Percentiles rank a stretch among this genome's conserved stretches.
These are phyloP conservation scores for Columba janthina DNA, from an alignment of 2,113 vertebrate species.

Conservation along the genomic window DNA sequence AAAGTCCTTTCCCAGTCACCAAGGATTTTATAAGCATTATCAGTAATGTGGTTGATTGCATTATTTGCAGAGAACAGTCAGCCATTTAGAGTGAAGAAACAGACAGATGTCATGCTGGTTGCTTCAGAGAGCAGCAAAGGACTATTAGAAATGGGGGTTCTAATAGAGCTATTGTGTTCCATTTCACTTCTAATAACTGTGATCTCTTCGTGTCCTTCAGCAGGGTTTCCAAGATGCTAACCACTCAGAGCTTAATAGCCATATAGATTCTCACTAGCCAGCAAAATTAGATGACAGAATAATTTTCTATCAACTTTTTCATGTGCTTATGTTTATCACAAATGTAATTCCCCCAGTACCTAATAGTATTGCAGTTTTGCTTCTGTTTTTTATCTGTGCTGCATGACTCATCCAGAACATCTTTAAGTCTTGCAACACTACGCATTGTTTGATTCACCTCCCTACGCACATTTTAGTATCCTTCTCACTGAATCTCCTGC, in stretches of 20 bases:
- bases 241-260: neutral
- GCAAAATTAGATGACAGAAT: neutral
- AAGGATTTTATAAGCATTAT: conserved; percentile 35
- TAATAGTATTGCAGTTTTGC: neutral
- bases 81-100: neutral
- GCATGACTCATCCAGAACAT: neutral
- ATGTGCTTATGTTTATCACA: conserved; percentile 8
- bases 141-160: neutral
- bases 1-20: neutral
- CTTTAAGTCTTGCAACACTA: neutral
- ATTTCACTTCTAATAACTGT: conserved; percentile 15
- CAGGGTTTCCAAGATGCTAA: conserved; percentile 5
- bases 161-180: neutral
- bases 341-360: neutral
- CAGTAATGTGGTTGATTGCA: neutral
- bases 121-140: neutral
- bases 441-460: neutral
- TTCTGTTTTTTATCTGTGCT: neutral
- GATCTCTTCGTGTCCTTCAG: neutral
- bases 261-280: neutral
- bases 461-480: neutral
- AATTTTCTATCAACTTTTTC: neutral
- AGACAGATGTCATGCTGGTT: neutral
- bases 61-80: neutral
- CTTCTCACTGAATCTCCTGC: neutral